These are phyloP conservation scores for Hylyphantes graminicola DNA, from an alignment of 1,140 invertebrate genomes.

Conservation along the genomic window DNA sequence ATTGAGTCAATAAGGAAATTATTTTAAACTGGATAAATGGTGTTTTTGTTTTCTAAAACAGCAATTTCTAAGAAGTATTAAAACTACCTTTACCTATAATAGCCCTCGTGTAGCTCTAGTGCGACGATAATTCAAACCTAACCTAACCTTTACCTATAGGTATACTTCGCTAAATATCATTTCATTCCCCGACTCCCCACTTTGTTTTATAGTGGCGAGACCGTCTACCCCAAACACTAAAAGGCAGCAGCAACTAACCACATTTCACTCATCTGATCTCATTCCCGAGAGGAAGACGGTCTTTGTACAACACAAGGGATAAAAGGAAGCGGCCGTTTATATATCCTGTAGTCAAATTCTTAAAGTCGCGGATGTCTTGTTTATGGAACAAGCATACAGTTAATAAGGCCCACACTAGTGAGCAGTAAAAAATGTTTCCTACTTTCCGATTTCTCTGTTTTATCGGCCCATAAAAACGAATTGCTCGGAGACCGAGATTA, in stretches of 20 bases:
- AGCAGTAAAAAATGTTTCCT: conserved; percentile 48
- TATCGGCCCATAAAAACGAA: conserved; percentile 57
- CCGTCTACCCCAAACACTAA: background rate
- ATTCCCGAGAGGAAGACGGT: conserved; percentile 10
- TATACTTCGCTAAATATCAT: too few relatives aligned
- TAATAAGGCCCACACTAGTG: conserved; percentile 48
- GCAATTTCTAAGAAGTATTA: too few relatives aligned
- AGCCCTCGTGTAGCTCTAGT: too few relatives aligned
- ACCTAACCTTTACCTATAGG: too few relatives aligned
- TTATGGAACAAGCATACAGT: conserved; percentile 43
- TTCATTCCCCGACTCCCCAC: too few relatives aligned
- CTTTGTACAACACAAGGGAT: conserved; percentile 34
- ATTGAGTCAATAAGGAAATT: too few relatives aligned
- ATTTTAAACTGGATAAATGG: too few relatives aligned
- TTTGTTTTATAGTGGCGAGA: too few relatives aligned
- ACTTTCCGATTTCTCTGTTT: conserved; percentile 53
- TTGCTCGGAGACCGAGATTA: conserved; percentile 52
- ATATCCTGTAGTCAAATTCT: conserved; percentile 51
- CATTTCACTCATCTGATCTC: conserved; percentile 26
- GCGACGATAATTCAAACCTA: too few relatives aligned
- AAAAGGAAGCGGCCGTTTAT: conserved; percentile 49
- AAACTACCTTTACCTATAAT: too few relatives aligned
- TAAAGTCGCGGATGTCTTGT: conserved; percentile 48
- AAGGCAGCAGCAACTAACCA: conserved; percentile 26
- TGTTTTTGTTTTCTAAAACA: too few relatives aligned